Evolutionary conservation across 1,140 invertebrate genomes (phyloP), one percentile per base, ranked within the genome.

Genomic region (Caenorhabditis brenneri): DNA sequence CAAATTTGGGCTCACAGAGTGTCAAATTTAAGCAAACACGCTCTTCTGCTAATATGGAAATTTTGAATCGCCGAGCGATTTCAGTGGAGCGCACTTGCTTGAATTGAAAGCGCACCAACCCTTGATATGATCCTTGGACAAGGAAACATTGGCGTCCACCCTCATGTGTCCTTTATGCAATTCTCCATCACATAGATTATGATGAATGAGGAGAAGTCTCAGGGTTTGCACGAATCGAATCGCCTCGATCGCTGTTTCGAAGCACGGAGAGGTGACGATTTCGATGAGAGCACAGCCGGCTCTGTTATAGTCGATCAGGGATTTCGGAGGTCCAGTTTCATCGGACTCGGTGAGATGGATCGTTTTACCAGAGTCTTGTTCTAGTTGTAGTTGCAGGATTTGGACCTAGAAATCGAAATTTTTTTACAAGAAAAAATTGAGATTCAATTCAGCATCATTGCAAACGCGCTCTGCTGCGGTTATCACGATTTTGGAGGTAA

Each of bases 81-180:
- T n/a, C n/a, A n/a, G n/a, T n/a, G n/a, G n/a, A n/a, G n/a, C n/a
- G n/a, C n/a, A n/a, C n/a, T n/a, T n/a, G n/a, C n/a, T 10, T 22
- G 2, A 24, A n/a, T 24, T 51, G 6, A 99, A 97, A 22, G 95
- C 96, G 36, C 96, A 92, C 2, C 93, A 93, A 0, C 97, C 97
- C 0, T 96, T 91, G n/a, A 80, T 69, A 87, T 94, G 93, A 7
- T 94, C 94, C 86, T 92, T 92, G 86, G 95, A 93, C 24, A 99
- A 93, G 0, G 97, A 99, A 83, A 99, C 94, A 91, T 99, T 99
- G 5, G 96, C 97, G 93, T 99, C 97, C 1, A 99, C 95, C 88
- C 97, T 92, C n/a, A 99, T 89, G 12, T 96, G 95, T n/a, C 97
- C 97, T 93, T 98, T 94, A 93, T 97, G 95, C 96, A 99, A 96